Conservation (phyloP, 2,797 vertebrate species). For the Acanthurus tractus region DNA sequence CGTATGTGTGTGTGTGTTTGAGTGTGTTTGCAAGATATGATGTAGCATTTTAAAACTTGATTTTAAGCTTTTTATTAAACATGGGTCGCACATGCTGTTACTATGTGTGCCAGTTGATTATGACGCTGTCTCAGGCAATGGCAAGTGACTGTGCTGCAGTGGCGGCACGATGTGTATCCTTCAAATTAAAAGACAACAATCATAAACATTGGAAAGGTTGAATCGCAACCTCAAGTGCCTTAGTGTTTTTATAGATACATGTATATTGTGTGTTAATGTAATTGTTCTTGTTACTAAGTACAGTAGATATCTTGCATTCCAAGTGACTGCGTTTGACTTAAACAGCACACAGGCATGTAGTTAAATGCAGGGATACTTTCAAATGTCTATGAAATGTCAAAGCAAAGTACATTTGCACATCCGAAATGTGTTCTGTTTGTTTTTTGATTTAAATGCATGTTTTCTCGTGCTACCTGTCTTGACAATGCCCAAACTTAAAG, state of each 20-base stretch:
- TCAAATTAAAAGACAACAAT: conserved; percentile 63
- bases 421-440: conserved; percentile 26
- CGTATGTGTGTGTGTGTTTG: conserved; percentile 21
- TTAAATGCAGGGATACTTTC: conserved; percentile 56
- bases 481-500: conserved; percentile 43
- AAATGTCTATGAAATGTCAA: conserved; percentile 21
- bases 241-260: conserved; percentile 79
- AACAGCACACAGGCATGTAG: conserved; percentile 55
- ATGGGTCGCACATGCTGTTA: conserved; percentile 6
- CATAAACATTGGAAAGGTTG: conserved; percentile 60
- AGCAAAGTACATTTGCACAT: conserved; percentile 26
- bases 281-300: conserved; percentile 67
- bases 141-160: conserved; percentile 51
- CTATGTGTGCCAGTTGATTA: conserved; percentile 37
- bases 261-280: conserved; percentile 70
- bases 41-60: conserved; percentile 79
- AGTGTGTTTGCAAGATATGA: conserved; percentile 55
- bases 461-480: conserved; percentile 52
- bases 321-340: conserved; percentile 59
- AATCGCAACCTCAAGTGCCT: conserved; percentile 82
- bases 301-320: conserved; percentile 65
- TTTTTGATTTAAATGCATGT: conserved; percentile 62
- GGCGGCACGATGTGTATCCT: conserved; percentile 35
- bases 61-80: conserved; percentile 59
- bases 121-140: conserved; percentile 71